These are phyloP conservation scores for Nasonia longicornis DNA, from an alignment of 1,140 invertebrate genomes.

Conservation along the genomic window DNA sequence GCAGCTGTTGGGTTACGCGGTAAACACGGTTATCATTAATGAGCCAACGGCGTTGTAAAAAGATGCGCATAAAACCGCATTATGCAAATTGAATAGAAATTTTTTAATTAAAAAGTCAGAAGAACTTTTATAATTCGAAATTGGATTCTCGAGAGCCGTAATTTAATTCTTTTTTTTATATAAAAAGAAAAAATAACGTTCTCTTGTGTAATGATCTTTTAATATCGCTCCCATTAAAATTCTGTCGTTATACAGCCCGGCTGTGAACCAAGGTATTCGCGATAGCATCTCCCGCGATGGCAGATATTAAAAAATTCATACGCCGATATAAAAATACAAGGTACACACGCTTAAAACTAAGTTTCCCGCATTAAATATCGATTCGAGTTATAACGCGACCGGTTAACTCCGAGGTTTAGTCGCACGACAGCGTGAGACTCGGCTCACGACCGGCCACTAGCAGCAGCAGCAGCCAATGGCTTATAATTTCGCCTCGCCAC, in stretches of 20 bases:
- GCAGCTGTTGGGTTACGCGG: no score
- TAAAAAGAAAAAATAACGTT: no score
- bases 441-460: not conserved
- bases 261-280: not conserved
- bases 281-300: slow-evolving; percentile 17
- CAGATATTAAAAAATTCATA: slow-evolving; percentile 29
- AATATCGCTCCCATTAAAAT: slow-evolving; percentile 8
- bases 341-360: slow-evolving; percentile 22
- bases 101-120: no score
- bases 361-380: slow-evolving; percentile 37
- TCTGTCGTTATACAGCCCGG: not conserved
- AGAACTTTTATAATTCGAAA: not conserved
- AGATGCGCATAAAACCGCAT: no score
- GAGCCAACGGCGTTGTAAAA: no score
- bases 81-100: no score
- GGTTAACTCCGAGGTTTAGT: slow-evolving; percentile 23
- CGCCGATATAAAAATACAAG: slow-evolving; percentile 22
- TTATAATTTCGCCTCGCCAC: slow-evolving; percentile 5
- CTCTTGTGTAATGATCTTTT: slow-evolving; percentile 9
- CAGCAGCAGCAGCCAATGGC: not conserved
- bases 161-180: not conserved
- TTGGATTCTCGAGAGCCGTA: not conserved
- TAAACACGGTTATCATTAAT: no score
- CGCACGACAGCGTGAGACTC: slow-evolving; percentile 5
- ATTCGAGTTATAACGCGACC: slow-evolving; percentile 29